Conservation (phyloP, 2,888 invertebrate genomes). For the Neoscelio sp. region DNA sequence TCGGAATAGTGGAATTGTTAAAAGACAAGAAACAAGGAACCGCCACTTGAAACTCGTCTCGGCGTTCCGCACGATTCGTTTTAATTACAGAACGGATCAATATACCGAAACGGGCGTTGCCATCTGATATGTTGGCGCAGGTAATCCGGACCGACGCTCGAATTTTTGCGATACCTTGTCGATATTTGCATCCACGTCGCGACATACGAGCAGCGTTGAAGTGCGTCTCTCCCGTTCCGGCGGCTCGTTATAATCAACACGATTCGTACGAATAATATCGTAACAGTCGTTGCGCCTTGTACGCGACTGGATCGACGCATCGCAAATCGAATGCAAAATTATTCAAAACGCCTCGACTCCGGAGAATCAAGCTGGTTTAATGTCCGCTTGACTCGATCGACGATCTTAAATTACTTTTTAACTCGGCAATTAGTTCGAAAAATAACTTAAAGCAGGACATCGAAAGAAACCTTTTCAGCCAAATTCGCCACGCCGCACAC, state of each 20-base stretch:
- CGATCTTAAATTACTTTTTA: too few relatives aligned
- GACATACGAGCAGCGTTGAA: slow-evolving; percentile 16
- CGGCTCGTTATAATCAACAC: not conserved
- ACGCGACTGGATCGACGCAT: not conserved
- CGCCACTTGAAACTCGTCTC: slow-evolving; percentile 56
- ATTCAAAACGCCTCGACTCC: not conserved
- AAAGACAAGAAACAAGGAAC: slow-evolving; percentile 63
- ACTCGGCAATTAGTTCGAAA: too few relatives aligned
- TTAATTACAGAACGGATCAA: slow-evolving; percentile 65
- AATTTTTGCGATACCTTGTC: slow-evolving; percentile 53
- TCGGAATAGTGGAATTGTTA: slow-evolving; percentile 46
- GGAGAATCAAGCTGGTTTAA: not conserved
- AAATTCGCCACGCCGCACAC: too few relatives aligned
- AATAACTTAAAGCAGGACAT: too few relatives aligned
- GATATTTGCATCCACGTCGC: slow-evolving; percentile 30
- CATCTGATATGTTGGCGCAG: slow-evolving; percentile 62
- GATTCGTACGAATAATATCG: too few relatives aligned
- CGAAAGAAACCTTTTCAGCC: too few relatives aligned
- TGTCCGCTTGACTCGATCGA: too few relatives aligned
- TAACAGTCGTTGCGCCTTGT: too few relatives aligned
- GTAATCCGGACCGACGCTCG: slow-evolving; percentile 55
- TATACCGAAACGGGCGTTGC: slow-evolving; percentile 66
- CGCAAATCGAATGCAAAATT: not conserved
- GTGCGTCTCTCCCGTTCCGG: not conserved
- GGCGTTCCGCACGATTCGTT: slow-evolving; percentile 59